Evolutionary conservation across 2,888 invertebrate species (phyloP), one percentile per base, ranked within the genome.

Genomic region (Tineola bisselliella): DNA sequence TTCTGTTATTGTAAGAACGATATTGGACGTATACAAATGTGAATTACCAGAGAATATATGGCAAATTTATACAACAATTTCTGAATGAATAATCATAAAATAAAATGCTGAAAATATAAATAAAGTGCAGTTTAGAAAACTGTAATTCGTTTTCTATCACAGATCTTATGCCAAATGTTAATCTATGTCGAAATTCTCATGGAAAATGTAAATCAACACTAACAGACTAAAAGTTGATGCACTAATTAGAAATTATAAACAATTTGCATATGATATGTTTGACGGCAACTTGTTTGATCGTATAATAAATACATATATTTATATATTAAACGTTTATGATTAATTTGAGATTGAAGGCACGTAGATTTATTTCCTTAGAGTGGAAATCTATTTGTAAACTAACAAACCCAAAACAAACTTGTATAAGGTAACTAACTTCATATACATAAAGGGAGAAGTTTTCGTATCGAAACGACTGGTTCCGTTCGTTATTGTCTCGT

Each of bases 41-140:
- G 84, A 87, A 64, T 64, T 74, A 54, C 73, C 78, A 0, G 76
- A 76, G 65, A 84, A 84, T 67, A 68, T 87, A 65, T 86, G 84
- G 83, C 82, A 81, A 71, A 76, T 87, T 65, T 79, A 82, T 64
- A 70, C 71, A 38, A 83, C 84, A 10, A 69, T 79, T 63, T 63
- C 73, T 18, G 30, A 38, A 18, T 56, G 12, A 56, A 25, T 25
- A 4, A 25, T 6, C 25, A 25, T 25, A 25, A 4, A 25, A 4
- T 25, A 25, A 25, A 25, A 25, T 25, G 25, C 6, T 25, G 2
- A 6, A 25, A 25, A 25, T 25, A 25, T 25, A 25, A 6, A 6
- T n/a, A n/a, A n/a, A n/a, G n/a, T n/a, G n/a, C n/a, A n/a, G n/a
- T n/a, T n/a, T n/a, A n/a, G n/a, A n/a, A n/a, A n/a, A n/a, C n/a